These are phyloP conservation scores for Petroica traversi DNA, from an alignment of 2,113 vertebrate species.

Conservation along the genomic window DNA sequence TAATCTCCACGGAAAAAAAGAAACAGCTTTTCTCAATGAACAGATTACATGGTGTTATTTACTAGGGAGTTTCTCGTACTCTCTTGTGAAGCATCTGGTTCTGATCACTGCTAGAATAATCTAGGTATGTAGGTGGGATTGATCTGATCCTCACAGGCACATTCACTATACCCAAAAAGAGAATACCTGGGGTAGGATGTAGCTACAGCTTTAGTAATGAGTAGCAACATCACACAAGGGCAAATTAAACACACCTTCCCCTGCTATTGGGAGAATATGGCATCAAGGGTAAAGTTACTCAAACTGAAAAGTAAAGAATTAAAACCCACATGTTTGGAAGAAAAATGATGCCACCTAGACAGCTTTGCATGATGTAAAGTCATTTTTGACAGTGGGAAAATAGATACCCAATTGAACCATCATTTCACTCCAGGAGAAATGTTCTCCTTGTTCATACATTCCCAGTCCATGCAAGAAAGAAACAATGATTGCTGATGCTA, in stretches of 20 bases:
- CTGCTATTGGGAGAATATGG: neutral
- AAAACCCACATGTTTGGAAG: fast-evolving
- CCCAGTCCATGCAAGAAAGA: neutral
- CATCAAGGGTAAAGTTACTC: neutral
- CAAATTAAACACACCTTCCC: neutral
- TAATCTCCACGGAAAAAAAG: neutral
- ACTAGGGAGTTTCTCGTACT: neutral
- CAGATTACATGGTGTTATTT: neutral
- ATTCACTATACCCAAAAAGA: neutral
- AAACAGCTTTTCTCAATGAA: neutral
- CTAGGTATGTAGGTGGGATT: neutral
- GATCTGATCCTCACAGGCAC: neutral
- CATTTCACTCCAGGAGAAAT: neutral
- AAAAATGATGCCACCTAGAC: neutral
- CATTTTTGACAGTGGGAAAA: neutral
- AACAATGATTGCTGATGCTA: neutral
- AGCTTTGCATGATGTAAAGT: neutral
- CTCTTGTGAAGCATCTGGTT: neutral
- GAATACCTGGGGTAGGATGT: neutral
- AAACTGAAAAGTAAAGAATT: neutral
- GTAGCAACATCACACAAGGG: neutral
- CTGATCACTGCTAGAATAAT: neutral
- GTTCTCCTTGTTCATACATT: neutral
- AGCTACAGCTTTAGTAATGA: neutral
- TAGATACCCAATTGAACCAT: neutral